These are phyloP conservation scores for Aromia moschata DNA, from an alignment of 2,888 invertebrate genomes.

Conservation along the genomic window DNA sequence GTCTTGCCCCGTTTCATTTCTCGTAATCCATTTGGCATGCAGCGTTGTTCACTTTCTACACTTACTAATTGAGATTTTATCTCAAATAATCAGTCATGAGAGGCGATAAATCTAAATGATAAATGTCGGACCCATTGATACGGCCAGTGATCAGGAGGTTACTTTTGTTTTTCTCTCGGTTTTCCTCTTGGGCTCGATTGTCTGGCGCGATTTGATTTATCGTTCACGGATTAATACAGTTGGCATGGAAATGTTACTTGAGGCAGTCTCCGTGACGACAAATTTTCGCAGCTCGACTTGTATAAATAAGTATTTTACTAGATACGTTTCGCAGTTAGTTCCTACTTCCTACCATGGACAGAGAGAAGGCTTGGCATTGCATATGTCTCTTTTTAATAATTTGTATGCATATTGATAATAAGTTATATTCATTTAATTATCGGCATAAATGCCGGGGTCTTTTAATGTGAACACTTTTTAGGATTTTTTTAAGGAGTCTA, in stretches of 20 bases:
- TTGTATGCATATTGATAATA: too few species aligned
- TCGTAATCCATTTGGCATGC: slow-evolving; percentile 13
- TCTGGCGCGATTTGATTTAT: slow-evolving; percentile 1
- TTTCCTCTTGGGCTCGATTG: not conserved
- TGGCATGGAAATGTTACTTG: slow-evolving; percentile 7
- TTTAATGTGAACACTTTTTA: too few species aligned
- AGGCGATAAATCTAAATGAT: slow-evolving; percentile 26
- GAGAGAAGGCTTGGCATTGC: too few species aligned
- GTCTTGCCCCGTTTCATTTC: not conserved
- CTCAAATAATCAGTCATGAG: slow-evolving; percentile 26
- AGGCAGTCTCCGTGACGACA: not conserved
- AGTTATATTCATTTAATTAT: too few species aligned
- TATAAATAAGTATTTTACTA: slow-evolving; percentile 7
- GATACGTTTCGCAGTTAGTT: not conserved
- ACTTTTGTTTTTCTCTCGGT: slow-evolving; percentile 9
- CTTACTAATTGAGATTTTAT: slow-evolving; percentile 33
- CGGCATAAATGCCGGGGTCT: too few species aligned
- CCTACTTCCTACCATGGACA: not conserved
- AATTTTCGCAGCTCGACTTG: slow-evolving; percentile 18
- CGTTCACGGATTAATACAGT: slow-evolving; percentile 4
- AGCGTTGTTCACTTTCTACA: slow-evolving; percentile 30
- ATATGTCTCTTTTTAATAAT: too few species aligned
- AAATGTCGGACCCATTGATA: slow-evolving; percentile 26
- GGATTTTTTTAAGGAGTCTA: too few species aligned
- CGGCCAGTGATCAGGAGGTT: slow-evolving; percentile 16